These are phyloP conservation scores for Cheilosia soror DNA, from an alignment of 2,888 invertebrate species.

Conservation along the genomic window DNA sequence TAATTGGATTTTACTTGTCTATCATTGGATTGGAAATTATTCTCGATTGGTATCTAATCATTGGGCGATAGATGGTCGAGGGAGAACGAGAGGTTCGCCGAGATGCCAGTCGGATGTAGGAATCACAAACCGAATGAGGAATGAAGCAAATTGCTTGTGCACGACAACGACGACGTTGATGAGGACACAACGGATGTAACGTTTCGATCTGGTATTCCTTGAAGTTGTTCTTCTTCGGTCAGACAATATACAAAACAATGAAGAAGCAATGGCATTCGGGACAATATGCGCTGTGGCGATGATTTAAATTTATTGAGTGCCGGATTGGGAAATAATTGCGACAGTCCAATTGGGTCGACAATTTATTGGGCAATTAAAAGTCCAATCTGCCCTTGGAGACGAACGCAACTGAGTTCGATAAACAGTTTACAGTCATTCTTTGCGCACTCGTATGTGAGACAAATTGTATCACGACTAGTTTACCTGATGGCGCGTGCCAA, in stretches of 20 bases:
- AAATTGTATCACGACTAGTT: constrained; percentile 37
- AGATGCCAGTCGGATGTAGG: constrained; percentile 65
- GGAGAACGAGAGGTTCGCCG: not conserved
- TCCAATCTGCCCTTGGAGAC: constrained; percentile 34
- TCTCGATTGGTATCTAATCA: constrained; percentile 76
- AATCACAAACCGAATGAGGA: constrained; percentile 69
- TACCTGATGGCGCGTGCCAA: not conserved
- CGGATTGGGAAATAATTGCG: constrained; percentile 72
- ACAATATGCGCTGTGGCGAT: constrained; percentile 61
- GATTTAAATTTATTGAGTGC: constrained; percentile 73
- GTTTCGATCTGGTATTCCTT: constrained; percentile 66
- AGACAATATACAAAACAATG: not conserved
- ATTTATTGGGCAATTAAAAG: constrained; percentile 74
- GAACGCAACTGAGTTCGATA: constrained; percentile 24
- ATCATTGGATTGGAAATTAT: constrained; percentile 78
- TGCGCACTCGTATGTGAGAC: constrained; percentile 10
- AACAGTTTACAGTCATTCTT: not conserved
- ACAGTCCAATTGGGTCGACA: constrained; percentile 56
- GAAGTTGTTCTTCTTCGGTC: constrained; percentile 18
- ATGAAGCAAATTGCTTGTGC: constrained; percentile 75
- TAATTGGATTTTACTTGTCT: constrained; percentile 82
- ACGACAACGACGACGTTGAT: constrained; percentile 72
- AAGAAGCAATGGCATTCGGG: constrained; percentile 34
- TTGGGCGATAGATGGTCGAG: constrained; percentile 60
- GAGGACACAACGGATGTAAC: constrained; percentile 69